Evolutionary conservation across 1,140 invertebrate species (phyloP).

Genomic region (Cepaea nemoralis): DNA sequence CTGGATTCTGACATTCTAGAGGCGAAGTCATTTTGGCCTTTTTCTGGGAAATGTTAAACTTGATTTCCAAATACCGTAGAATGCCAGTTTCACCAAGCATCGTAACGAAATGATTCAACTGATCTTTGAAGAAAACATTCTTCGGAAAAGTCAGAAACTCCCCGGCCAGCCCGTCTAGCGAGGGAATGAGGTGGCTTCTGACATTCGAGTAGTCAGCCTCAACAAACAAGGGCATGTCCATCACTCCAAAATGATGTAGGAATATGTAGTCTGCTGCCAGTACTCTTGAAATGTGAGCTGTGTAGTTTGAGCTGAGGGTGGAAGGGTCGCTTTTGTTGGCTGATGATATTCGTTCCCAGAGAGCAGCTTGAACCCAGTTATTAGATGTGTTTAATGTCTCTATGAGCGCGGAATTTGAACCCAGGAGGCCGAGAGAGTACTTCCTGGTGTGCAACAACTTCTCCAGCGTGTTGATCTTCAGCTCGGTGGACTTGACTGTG

Average conservation of each 20-base stretch:
- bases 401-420: neutral
- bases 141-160: neutral
- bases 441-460: neutral
- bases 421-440: neutral
- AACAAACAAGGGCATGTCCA: neutral
- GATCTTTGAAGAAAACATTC: neutral
- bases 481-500: neutral
- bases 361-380: neutral
- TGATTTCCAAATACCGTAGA: neutral
- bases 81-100: slow-evolving; percentile 7
- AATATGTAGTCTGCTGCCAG: neutral
- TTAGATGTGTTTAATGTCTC: neutral
- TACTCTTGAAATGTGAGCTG: neutral
- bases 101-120: neutral
- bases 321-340: slow-evolving; percentile 10
- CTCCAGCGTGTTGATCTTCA: neutral
- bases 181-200: neutral
- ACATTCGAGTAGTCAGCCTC: neutral
- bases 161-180: neutral
- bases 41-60: neutral
- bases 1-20: neutral
- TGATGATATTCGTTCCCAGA: neutral
- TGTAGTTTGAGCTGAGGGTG: neutral
- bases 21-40: neutral
- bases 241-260: neutral